Conservation (phyloP, 2,888 invertebrate species). For the Sphecodes monilicornis region DNA sequence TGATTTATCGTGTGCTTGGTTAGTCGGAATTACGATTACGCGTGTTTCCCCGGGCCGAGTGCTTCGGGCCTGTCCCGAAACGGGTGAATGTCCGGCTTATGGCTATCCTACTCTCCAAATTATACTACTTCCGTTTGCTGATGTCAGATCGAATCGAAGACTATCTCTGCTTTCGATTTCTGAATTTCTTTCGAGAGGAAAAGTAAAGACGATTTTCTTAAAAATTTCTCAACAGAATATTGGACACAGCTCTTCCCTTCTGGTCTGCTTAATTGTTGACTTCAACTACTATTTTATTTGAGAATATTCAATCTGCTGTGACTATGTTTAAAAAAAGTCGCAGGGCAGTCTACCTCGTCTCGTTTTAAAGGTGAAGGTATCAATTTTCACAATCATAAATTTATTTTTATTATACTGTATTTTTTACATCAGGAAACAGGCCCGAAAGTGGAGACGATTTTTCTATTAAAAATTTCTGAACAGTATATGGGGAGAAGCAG, state of each 20-base stretch:
- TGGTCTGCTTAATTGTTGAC: neutral
- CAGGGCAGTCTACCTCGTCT: neutral
- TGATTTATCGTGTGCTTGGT: conserved; percentile 52
- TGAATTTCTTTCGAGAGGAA: no score
- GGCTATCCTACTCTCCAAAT: neutral
- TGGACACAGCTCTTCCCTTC: neutral
- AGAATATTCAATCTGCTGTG: neutral
- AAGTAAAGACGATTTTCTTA: neutral
- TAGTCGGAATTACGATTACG: conserved; percentile 53
- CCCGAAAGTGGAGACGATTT: no score
- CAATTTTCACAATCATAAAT: no score
- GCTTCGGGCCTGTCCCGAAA: neutral
- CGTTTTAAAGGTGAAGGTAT: no score
- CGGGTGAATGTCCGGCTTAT: conserved; percentile 26
- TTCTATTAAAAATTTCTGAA: no score
- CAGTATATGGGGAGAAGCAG: no score
- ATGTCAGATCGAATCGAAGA: neutral
- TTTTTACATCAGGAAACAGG: no score
- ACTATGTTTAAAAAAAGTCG: neutral
- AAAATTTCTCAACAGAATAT: neutral
- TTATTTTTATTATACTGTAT: no score
- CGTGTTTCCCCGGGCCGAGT: conserved; percentile 4
- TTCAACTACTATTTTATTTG: neutral
- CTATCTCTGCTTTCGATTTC: neutral
- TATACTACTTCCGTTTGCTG: neutral